A percentile compares a stretch with the other conserved stretches of the same genome.
phyloP scores from a whole-genome alignment of 1,140 invertebrate genomes.

The Drosophila pallidifrons region DNA sequence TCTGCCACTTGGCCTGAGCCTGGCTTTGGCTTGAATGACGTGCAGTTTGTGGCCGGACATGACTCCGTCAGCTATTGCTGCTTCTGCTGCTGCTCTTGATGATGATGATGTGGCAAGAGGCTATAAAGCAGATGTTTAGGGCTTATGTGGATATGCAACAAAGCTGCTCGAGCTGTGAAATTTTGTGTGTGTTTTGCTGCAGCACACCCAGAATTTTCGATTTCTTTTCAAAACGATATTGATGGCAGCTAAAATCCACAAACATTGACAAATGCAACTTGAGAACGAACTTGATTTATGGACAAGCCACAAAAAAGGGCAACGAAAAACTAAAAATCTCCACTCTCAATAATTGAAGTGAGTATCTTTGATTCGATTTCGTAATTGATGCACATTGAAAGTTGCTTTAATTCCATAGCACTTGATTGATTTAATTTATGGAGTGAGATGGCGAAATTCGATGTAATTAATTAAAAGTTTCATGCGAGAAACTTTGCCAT shows the following conservation, averaged over 20 bases:
- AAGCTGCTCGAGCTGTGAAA: constrained; percentile 30
- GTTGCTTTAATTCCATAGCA: constrained; percentile 7
- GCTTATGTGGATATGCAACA: constrained; percentile 46
- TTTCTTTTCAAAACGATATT: neutral
- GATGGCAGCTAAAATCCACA: neutral
- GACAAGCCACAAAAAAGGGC: neutral
- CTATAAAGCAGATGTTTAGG: constrained; percentile 54
- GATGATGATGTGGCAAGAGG: constrained; percentile 58
- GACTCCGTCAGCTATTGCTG: constrained; percentile 8
- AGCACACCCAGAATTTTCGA: neutral
- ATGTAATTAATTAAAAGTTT: constrained; percentile 76
- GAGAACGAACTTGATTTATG: constrained; percentile 4
- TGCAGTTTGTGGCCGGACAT: constrained; percentile 46
- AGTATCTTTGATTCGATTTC: constrained; percentile 1
- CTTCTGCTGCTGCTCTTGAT: constrained; percentile 12
- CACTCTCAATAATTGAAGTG: neutral
- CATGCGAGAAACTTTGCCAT: constrained; percentile 36
- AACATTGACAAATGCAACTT: neutral
- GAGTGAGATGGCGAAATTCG: neutral
- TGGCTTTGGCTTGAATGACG: neutral
- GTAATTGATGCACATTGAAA: constrained; percentile 17
- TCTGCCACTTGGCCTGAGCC: neutral
- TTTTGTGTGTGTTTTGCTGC: neutral
- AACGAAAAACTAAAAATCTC: neutral
- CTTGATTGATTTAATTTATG: constrained; percentile 39